A percentile compares a stretch with the other conserved stretches of the same genome.
phyloP scores from a whole-genome alignment of 2,797 vertebrate genomes.

The Antrozous pallidus region DNA sequence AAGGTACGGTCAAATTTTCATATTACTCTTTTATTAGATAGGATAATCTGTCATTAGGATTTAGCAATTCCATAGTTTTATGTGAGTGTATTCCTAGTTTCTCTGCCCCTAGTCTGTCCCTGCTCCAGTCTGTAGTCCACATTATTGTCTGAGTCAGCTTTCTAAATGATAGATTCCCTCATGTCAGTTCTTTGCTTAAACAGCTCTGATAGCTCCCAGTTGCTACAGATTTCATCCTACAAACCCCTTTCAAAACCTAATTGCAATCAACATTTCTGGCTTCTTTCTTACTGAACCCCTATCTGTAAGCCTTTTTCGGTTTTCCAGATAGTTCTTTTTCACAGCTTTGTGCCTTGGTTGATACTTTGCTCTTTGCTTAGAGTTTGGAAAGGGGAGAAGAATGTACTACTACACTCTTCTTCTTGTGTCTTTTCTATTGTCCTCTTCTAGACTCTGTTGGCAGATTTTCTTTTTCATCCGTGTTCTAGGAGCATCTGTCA shows the following conservation, averaged over 20 bases:
- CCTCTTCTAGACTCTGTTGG: neutral
- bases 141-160: neutral
- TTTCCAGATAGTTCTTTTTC: neutral
- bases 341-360: neutral
- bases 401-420: neutral
- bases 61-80: neutral
- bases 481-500: neutral
- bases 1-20: no score
- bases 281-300: neutral
- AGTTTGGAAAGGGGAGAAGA: neutral
- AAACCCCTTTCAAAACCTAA: conserved; percentile 1
- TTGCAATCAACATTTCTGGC: neutral
- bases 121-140: neutral
- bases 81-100: neutral
- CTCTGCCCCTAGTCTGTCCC: neutral
- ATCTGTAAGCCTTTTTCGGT: neutral
- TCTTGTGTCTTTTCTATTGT: neutral
- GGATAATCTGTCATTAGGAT: conserved; percentile 15
- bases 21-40: no score
- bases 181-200: neutral
- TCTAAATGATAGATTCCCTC: neutral
- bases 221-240: neutral
- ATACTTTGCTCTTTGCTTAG: conserved; percentile 13
- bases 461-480: conserved; percentile 6
- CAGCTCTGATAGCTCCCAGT: neutral